These are phyloP conservation scores for Matsumyia berberina DNA, from an alignment of 2,888 invertebrate species.

Conservation along the genomic window DNA sequence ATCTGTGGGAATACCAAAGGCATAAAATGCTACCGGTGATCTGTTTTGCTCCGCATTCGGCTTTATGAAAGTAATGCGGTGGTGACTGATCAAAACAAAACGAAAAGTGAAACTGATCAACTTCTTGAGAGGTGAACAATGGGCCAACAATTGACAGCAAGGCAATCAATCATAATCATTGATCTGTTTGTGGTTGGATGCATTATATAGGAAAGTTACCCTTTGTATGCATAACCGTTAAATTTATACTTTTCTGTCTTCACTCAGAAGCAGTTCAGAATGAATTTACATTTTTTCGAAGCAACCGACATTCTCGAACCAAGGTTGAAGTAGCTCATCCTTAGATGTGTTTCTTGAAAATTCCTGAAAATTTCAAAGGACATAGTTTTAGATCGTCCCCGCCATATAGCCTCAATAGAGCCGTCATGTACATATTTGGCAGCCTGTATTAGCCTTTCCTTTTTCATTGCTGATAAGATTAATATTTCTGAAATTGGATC, in stretches of 20 bases:
- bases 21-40: conserved; percentile 61
- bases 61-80: conserved; percentile 53
- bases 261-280: too few species aligned
- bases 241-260: neutral
- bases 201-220: conserved; percentile 6
- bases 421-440: too few species aligned
- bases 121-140: conserved; percentile 74
- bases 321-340: too few species aligned
- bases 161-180: conserved; percentile 76
- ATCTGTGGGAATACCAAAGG: conserved; percentile 17
- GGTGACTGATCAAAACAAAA: conserved; percentile 72
- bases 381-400: too few species aligned
- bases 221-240: conserved; percentile 25
- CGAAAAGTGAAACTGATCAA: conserved; percentile 75
- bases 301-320: too few species aligned
- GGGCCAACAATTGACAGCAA: conserved; percentile 73
- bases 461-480: too few species aligned
- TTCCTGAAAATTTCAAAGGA: too few species aligned
- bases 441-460: too few species aligned
- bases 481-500: neutral
- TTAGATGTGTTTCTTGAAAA: too few species aligned
- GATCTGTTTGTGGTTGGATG: conserved; percentile 54
- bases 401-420: too few species aligned
- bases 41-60: conserved; percentile 46
- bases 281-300: too few species aligned